Base-by-base conservation (phyloP, 2,888 invertebrate species). In the Tuta absoluta region DNA sequence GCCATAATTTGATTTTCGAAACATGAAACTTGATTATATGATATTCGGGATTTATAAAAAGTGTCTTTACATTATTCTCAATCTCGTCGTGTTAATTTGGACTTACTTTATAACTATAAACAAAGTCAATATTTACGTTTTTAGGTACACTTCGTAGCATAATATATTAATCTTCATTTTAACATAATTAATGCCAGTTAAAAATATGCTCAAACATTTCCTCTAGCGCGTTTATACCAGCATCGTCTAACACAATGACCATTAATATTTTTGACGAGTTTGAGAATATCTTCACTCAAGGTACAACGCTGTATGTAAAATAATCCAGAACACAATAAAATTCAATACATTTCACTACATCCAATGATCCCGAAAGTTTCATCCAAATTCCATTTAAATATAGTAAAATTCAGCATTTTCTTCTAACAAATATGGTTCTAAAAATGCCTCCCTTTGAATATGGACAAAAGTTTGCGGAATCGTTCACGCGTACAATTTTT, bases 401-500 rank as follows among this genome's bases (percentile, higher is more conserved):
- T 69, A 63, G 51, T 64, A 58, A 49, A 81, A 77, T 74, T 74
- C 75, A 76, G 84, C 87, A 86, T 82, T 78, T 79, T 79, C 75
- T 76, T 73, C 76, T 75, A 68, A 59, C 51, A 72, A 77, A 73
- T 77, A 80, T 82, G 80, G 80, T 82, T 78, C 81, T 72, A 66
- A 77, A 78, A 79, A 82, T 80, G 82, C 86, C 77, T 80, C 74
- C 76, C 79, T 73, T 74, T 66, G 79, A 85, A 79, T 78, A 74
- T 75, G 76, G 75, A 77, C 74, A 68, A 67, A 65, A 68, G 73
- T 73, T 65, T 69, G 65, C 11, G 33, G 67, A 75, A 78, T 85
- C 86, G 82, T 72, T 75, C 89, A 86, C 83, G 85, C 87, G 82
- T 89, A 91, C 89, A 89, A 77, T 88, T 89, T 86, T 87, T 86